Evolutionary conservation across 2,888 invertebrate species (phyloP).

Genomic region (Chromoteleia sp.): DNA sequence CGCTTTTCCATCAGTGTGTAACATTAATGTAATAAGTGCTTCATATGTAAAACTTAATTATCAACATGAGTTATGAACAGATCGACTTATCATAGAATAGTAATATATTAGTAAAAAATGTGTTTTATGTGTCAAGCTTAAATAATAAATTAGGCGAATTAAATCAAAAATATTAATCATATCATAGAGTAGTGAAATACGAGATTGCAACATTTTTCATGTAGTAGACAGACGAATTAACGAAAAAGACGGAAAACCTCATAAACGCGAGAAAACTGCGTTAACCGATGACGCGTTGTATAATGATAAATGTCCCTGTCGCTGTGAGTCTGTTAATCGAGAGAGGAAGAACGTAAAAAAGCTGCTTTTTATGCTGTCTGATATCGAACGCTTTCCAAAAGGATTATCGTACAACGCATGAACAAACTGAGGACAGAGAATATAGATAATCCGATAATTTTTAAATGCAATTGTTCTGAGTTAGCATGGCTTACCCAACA

Average conservation of each 20-base stretch:
- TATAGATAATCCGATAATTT: constrained; percentile 35
- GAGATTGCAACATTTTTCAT: constrained; percentile 59
- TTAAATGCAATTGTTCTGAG: constrained; percentile 21
- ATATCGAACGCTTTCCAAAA: constrained; percentile 34
- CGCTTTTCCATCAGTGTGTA: too few species aligned
- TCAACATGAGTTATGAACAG: too few species aligned
- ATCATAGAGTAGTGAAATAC: constrained; percentile 36
- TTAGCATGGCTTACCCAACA: constrained; percentile 12
- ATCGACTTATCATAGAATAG: not conserved
- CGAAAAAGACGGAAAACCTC: constrained; percentile 43
- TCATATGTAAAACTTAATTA: not conserved
- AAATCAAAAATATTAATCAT: constrained; percentile 56
- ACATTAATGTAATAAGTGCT: too few species aligned
- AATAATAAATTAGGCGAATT: constrained; percentile 38
- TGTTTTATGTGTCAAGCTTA: not conserved
- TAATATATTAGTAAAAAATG: not conserved
- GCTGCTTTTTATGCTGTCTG: constrained; percentile 29
- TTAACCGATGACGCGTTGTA: constrained; percentile 54
- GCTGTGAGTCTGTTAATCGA: constrained; percentile 36
- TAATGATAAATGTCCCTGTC: constrained; percentile 59
- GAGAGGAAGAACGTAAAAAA: constrained; percentile 35
- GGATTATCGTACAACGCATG: constrained; percentile 38
- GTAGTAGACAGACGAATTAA: constrained; percentile 50
- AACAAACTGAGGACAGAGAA: constrained; percentile 5
- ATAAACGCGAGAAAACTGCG: constrained; percentile 45